Percentiles rank a stretch among this genome's conserved stretches.
Evolutionary conservation across 2,113 vertebrate genomes (phyloP).

Genomic region (Lepidothrix coronata): DNA sequence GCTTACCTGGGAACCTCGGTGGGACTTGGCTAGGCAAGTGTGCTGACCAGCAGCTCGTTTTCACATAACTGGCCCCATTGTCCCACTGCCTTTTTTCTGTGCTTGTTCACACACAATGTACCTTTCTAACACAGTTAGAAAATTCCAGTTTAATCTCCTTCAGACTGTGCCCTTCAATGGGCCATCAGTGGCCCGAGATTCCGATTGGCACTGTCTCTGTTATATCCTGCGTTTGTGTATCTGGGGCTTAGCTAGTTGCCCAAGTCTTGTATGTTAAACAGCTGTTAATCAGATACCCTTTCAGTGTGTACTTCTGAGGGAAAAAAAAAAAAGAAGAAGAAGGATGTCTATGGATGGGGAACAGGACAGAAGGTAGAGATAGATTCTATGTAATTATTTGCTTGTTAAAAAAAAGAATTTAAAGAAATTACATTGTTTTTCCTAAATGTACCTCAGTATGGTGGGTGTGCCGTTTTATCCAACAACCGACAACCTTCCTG

Average conservation of each 20-base stretch:
- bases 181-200: not conserved
- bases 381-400: not conserved
- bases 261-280: not conserved
- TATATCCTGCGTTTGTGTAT: not conserved
- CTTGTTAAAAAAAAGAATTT: not conserved
- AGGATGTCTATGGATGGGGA: not conserved
- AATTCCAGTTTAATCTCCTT: not conserved
- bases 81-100: not conserved
- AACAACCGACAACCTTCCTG: accelerated
- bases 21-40: not conserved
- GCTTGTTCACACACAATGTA: not conserved
- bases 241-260: not conserved
- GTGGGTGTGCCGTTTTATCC: not conserved
- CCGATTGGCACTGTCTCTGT: not conserved
- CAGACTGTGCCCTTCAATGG: not conserved
- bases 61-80: not conserved
- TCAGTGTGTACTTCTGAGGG: not conserved
- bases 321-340: not conserved
- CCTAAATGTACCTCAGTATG: not conserved
- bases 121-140: not conserved
- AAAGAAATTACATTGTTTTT: not conserved
- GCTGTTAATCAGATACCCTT: not conserved
- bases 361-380: not conserved
- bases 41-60: not conserved
- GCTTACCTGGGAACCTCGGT: accelerated